Conservation (phyloP, 2,888 invertebrate genomes). For the Linyphia triangularis region DNA sequence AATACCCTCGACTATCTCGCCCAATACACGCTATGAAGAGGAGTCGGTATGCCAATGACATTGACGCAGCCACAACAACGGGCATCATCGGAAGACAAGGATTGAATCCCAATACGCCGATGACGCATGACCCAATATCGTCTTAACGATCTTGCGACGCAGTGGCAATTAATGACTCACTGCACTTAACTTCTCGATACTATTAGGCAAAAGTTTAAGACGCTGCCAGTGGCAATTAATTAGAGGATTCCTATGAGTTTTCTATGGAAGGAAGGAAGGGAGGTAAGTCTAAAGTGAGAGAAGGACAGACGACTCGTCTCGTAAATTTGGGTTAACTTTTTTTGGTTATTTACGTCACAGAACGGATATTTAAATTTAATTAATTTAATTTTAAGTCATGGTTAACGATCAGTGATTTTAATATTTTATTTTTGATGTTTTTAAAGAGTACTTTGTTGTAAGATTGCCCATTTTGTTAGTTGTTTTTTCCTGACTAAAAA, state of each 20-base stretch:
- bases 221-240: not conserved
- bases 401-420: no score
- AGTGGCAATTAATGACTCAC: not conserved
- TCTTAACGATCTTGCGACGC: not conserved
- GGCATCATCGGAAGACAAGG: not conserved
- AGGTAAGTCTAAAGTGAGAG: no score
- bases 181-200: not conserved
- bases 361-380: no score
- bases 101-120: not conserved
- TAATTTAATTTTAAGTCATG: no score
- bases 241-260: not conserved
- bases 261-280: not conserved
- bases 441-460: no score
- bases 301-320: no score
- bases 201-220: not conserved
- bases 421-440: no score
- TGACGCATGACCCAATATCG: not conserved
- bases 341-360: no score
- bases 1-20: not conserved
- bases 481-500: no score
- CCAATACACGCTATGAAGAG: not conserved
- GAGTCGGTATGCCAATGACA: not conserved
- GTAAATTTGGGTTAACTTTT: no score
- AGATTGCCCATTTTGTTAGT: no score
- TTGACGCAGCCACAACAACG: not conserved